Evolutionary conservation across 2,113 vertebrate genomes (phyloP).

Genomic region (Brachypodius melanocephalos): DNA sequence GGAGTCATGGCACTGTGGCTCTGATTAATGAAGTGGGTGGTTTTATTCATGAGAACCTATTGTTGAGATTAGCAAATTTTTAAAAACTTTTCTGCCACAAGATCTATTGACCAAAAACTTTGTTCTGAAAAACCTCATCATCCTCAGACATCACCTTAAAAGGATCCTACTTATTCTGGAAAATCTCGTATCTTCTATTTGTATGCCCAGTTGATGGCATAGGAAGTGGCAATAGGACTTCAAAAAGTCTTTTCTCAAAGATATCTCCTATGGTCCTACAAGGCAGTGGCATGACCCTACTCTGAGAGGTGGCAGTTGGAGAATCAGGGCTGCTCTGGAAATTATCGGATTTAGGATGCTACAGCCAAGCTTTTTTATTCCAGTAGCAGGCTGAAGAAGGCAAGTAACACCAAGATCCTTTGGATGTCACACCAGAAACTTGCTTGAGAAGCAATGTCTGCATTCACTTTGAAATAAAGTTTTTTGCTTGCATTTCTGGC

Average conservation of each 20-base stretch:
- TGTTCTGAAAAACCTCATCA: not conserved
- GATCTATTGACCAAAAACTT: not conserved
- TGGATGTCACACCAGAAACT: not conserved
- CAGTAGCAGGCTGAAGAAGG: not conserved
- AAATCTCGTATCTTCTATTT: not conserved
- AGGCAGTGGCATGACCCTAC: not conserved
- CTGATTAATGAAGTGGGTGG: not conserved
- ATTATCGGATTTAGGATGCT: not conserved
- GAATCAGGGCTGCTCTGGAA: not conserved
- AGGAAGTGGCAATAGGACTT: not conserved
- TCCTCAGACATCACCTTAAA: not conserved
- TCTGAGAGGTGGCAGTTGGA: not conserved
- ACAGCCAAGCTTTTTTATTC: not conserved
- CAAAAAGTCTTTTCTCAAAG: not conserved
- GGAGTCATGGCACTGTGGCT: not conserved
- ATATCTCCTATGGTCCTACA: not conserved
- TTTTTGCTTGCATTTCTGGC: not conserved
- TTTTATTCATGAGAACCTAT: slow-evolving; percentile 9
- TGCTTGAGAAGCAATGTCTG: not conserved
- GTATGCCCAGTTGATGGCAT: not conserved
- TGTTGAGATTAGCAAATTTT: not conserved
- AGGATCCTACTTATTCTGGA: not conserved
- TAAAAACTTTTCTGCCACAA: not conserved
- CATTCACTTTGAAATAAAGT: not conserved
- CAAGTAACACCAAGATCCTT: not conserved